Conservation (phyloP, 2,888 invertebrate genomes). For the Drosophila greeni region DNA sequence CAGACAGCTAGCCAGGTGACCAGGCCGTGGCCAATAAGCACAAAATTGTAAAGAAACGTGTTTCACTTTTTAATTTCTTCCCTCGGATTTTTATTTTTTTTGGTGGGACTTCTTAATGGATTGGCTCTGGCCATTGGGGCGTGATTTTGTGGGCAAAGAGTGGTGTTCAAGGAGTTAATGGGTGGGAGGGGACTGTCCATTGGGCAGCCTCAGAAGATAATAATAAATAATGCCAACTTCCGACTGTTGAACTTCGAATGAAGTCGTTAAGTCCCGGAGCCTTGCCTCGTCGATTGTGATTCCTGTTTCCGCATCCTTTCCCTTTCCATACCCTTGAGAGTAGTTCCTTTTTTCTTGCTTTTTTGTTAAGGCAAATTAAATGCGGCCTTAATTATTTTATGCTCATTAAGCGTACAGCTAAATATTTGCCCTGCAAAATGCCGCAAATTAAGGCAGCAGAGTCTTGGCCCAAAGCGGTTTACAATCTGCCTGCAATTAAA, state of each 20-base stretch:
- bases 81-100: conserved; percentile 10
- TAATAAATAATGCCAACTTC: conserved; percentile 36
- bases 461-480: conserved; percentile 67
- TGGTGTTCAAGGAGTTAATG: conserved; percentile 30
- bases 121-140: conserved; percentile 46
- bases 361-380: conserved; percentile 63
- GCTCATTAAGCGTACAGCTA: conserved; percentile 64
- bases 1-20: conserved; percentile 55
- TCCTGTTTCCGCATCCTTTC: conserved; percentile 45
- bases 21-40: conserved; percentile 64
- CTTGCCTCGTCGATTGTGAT: conserved; percentile 5
- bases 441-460: conserved; percentile 49
- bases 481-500: conserved; percentile 59
- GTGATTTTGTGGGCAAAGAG: conserved; percentile 42
- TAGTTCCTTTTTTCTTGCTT: conserved; percentile 2
- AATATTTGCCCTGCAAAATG: conserved; percentile 45
- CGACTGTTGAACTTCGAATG: conserved; percentile 32
- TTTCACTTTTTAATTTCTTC: conserved; percentile 51
- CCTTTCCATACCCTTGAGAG: conserved; percentile 51
- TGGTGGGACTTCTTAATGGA: conserved; percentile 67
- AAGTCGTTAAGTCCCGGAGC: conserved; percentile 36
- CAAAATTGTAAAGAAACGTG: conserved; percentile 70
- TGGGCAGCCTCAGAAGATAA: conserved; percentile 10
- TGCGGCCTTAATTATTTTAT: conserved; percentile 71
- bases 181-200: conserved; percentile 21